A percentile compares a stretch with the other conserved stretches of the same genome.
These are phyloP conservation scores for Clarias platycephalus DNA, from an alignment of 2,797 vertebrate genomes.

Conservation along the genomic window DNA sequence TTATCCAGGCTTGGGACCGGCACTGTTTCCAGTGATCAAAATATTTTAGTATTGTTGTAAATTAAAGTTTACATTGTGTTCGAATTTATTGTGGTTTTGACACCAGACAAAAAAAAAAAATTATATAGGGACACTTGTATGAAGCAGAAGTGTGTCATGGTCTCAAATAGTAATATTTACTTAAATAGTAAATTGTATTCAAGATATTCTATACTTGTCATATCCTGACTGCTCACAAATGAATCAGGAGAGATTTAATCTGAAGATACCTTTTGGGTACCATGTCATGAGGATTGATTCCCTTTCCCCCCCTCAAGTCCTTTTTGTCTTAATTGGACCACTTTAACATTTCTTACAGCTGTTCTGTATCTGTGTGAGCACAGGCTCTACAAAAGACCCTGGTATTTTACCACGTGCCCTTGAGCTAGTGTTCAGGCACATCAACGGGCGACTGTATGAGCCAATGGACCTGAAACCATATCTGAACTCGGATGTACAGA, in stretches of 20 bases:
- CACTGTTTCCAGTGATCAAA: too few relatives aligned
- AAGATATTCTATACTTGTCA: not conserved
- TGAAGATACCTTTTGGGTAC: not conserved
- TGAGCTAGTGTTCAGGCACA: conserved; percentile 76
- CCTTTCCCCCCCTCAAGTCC: not conserved
- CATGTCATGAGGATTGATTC: not conserved
- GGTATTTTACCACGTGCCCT: conserved; percentile 85
- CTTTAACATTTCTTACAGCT: not conserved
- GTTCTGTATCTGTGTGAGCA: not conserved
- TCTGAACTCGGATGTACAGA: conserved; percentile 77
- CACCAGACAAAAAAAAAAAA: not conserved
- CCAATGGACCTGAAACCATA: conserved; percentile 85
- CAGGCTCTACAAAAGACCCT: conserved; percentile 81
- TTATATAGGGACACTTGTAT: not conserved
- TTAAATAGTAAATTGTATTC: not conserved
- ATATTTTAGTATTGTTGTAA: not conserved
- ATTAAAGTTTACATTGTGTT: not conserved
- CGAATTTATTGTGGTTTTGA: not conserved
- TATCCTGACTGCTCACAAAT: not conserved
- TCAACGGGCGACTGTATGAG: conserved; percentile 73
- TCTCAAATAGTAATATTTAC: not conserved
- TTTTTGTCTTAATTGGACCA: not conserved
- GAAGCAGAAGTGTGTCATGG: not conserved
- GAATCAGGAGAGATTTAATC: not conserved
- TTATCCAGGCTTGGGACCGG: too few relatives aligned